These are phyloP conservation scores for Acyrthosiphon pisum DNA, from an alignment of 1,140 invertebrate species.

Conservation along the genomic window DNA sequence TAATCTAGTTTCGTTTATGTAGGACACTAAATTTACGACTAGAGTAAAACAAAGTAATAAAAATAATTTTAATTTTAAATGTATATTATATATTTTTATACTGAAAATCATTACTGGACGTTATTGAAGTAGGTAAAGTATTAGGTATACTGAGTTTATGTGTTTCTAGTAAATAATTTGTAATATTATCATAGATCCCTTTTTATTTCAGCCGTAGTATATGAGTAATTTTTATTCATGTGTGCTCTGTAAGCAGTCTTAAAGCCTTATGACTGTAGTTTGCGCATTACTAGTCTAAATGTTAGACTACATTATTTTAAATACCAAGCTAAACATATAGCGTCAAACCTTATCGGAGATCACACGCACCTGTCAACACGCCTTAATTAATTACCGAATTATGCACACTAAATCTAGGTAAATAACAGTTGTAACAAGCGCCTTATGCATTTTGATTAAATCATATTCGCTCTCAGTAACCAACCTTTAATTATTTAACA, in stretches of 20 bases:
- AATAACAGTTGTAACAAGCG: constrained; percentile 6
- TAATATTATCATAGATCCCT: not conserved
- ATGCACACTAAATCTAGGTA: not conserved
- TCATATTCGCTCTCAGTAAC: constrained; percentile 24
- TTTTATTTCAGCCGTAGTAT: not conserved
- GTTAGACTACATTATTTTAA: not conserved
- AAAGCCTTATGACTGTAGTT: not conserved
- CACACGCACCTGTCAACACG: not conserved
- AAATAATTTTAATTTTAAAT: not conserved
- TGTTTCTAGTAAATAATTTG: not conserved
- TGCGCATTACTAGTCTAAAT: not conserved
- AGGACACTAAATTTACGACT: not conserved
- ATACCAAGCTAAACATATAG: not conserved
- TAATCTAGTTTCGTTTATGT: not conserved
- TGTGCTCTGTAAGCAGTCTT: not conserved
- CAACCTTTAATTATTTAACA: constrained; percentile 31
- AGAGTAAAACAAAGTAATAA: not conserved
- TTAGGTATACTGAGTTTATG: too few relatives aligned
- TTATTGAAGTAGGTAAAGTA: not conserved
- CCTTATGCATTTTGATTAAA: constrained; percentile 25
- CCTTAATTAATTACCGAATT: constrained; percentile 10
- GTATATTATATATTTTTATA: not conserved
- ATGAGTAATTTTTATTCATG: not conserved
- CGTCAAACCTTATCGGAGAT: constrained; percentile 21
- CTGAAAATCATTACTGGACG: not conserved